Evolutionary conservation across 2,113 vertebrate species (phyloP), one percentile per base, ranked within the genome.

Genomic region (Eolophus roseicapilla): DNA sequence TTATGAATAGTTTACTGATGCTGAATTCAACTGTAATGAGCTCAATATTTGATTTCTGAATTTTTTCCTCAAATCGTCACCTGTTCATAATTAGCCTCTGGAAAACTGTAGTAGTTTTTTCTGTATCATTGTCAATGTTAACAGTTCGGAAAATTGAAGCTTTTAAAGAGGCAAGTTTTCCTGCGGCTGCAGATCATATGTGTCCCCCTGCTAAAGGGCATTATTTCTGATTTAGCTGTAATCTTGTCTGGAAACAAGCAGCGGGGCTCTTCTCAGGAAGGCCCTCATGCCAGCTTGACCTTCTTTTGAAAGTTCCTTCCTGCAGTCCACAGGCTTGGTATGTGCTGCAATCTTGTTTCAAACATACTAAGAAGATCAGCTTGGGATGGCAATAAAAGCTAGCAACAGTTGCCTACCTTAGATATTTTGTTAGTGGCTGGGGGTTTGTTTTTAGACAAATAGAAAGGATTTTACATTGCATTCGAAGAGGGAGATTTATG

Each of bases 51-150:
- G 96, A 96, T 95, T 97, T 95, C 81, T 82, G 90, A 88, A 90
- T 95, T 94, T 97, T 91, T 88, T 80, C 76, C 87, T 90, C 67
- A 95, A 91, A 93, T 70, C 46, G 21, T 95, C 97, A 97, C 97
- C 97, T 98, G 95, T 92, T 98, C 97, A 29, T 94, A 97, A 97
- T 97, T 96, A 97, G 92, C 84, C 70, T 88, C 78, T 96, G 91
- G 86, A 95, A 96, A 96, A 84, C 71, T 75, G 39, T 25, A 44
- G 63, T 81, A 25, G 47, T 55, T 95, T 91, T 96, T 95, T 78
- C 53, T 13, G 4, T 92, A 69, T 84, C 50, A 37, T 50, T 86
- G 79, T 96, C 75, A 41, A 65, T 52, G 73, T 75, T 84, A 87
- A 87, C 71, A 76, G 62, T 93, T 79, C 91, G 64, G 82, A 92